These are phyloP conservation scores for Tragelaphus scriptus DNA, from an alignment of 2,113 vertebrate genomes.

Conservation along the genomic window DNA sequence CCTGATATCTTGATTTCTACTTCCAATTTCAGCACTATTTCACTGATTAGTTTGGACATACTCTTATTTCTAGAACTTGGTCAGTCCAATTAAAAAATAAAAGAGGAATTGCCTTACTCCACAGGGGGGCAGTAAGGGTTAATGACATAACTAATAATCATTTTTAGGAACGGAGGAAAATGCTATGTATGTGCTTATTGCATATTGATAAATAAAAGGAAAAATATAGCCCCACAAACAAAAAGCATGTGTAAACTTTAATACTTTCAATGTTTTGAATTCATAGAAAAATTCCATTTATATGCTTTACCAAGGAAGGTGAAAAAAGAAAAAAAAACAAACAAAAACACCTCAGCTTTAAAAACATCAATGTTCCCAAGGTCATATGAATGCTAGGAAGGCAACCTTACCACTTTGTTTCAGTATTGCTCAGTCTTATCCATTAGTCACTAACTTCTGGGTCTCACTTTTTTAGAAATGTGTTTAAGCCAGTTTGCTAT, in stretches of 20 bases:
- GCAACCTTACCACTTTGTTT: neutral
- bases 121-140: neutral
- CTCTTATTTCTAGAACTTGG: neutral
- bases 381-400: neutral
- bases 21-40: neutral
- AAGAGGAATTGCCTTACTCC: neutral
- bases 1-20: neutral
- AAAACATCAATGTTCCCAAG: neutral
- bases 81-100: neutral
- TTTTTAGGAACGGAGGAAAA: neutral
- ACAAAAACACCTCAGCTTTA: neutral
- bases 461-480: neutral
- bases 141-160: conserved; percentile 9
- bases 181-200: neutral
- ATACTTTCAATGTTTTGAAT: neutral
- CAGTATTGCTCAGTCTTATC: neutral
- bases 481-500: neutral
- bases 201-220: neutral
- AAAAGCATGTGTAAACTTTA: neutral
- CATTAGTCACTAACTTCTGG: neutral
- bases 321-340: neutral
- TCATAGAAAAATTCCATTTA: neutral
- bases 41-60: neutral
- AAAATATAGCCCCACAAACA: neutral
- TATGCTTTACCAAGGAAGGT: neutral